Evolutionary conservation across 2,888 invertebrate species (phyloP).

Genomic region (Lysandra bellargus): DNA sequence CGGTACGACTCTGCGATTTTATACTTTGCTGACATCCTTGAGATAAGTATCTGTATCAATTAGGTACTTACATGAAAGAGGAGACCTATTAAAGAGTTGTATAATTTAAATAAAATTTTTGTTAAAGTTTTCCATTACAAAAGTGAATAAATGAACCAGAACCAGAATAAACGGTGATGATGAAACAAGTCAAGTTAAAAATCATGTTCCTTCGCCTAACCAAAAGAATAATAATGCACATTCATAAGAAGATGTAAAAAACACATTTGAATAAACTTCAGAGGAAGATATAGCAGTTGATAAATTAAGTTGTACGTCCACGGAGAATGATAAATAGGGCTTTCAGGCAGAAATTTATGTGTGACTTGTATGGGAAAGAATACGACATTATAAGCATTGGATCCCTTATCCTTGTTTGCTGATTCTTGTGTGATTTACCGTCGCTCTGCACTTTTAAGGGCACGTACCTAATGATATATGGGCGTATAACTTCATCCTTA

Average conservation of each 20-base stretch:
- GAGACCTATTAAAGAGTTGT: background rate
- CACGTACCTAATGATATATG: slow-evolving; percentile 15
- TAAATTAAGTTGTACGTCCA: slow-evolving; percentile 44
- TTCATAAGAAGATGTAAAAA: slow-evolving; percentile 12
- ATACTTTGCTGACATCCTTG: background rate
- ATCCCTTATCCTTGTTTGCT: slow-evolving; percentile 30
- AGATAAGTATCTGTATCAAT: background rate
- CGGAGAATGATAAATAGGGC: slow-evolving; percentile 44
- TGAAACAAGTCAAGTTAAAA: background rate
- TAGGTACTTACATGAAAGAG: background rate
- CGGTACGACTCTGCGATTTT: background rate
- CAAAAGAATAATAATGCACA: background rate
- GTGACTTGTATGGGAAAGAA: slow-evolving; percentile 43
- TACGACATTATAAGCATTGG: slow-evolving; percentile 43
- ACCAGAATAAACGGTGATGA: background rate
- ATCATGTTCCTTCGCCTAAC: background rate
- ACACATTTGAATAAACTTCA: slow-evolving; percentile 32
- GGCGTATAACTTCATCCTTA: background rate
- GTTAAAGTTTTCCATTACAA: background rate
- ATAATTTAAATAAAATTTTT: background rate
- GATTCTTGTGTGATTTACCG: slow-evolving; percentile 24
- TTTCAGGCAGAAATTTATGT: slow-evolving; percentile 43
- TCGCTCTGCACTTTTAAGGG: slow-evolving; percentile 22
- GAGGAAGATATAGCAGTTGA: slow-evolving; percentile 41
- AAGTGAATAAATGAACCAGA: background rate